Percentiles rank a stretch among this genome's conserved stretches.
phyloP scores from a whole-genome alignment of 2,797 vertebrate species.

The Aldrovandia affinis region DNA sequence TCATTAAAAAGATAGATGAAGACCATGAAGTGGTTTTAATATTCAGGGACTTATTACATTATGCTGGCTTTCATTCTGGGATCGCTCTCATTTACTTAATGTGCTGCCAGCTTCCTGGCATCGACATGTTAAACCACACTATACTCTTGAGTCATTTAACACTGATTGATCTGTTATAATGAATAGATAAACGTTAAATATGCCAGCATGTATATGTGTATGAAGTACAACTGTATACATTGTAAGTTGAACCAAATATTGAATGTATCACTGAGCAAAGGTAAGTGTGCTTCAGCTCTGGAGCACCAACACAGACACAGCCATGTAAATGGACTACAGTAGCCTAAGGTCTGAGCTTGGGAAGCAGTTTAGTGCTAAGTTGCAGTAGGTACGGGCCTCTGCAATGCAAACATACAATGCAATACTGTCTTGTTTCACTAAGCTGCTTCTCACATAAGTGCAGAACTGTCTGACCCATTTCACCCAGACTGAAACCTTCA shows the following conservation, averaged over 20 bases:
- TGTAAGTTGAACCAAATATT: background rate
- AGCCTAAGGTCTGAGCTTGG: background rate
- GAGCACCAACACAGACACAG: background rate
- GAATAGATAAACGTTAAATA: background rate
- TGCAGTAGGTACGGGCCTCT: constrained; percentile 5
- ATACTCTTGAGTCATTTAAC: background rate
- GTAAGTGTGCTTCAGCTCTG: background rate
- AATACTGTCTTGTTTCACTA: background rate
- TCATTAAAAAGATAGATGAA: too few relatives aligned
- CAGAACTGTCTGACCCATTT: constrained; percentile 33
- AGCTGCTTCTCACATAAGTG: background rate
- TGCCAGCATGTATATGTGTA: background rate
- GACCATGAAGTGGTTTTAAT: too few relatives aligned
- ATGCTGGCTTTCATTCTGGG: background rate
- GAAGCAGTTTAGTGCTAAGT: constrained; percentile 19
- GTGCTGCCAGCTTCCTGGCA: background rate
- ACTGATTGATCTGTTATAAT: background rate
- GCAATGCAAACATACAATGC: background rate
- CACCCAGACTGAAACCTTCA: constrained; percentile 54
- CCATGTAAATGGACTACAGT: background rate
- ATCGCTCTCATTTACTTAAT: background rate
- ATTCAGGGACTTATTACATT: too few relatives aligned
- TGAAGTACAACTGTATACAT: background rate
- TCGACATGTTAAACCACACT: background rate
- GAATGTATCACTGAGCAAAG: background rate